Evolutionary conservation across 2,113 vertebrate genomes (phyloP).

Genomic region (Nesospiza acunhae): DNA sequence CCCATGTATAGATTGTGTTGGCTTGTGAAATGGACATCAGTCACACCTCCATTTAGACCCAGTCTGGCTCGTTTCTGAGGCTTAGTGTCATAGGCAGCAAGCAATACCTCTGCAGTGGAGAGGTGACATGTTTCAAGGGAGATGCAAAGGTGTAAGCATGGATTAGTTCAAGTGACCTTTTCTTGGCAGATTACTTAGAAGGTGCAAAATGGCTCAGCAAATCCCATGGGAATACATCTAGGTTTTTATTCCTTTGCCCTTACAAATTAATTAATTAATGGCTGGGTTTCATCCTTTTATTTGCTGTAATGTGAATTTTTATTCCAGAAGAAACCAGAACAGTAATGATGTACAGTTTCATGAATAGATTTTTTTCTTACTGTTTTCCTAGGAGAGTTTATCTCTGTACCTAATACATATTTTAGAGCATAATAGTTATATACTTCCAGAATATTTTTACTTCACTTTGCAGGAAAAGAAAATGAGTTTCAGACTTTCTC

Average conservation of each 20-base stretch:
- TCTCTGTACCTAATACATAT: neutral
- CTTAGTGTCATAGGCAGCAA: constrained; percentile 41
- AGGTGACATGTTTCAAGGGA: constrained; percentile 9
- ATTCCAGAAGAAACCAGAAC: neutral
- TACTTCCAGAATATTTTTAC: neutral
- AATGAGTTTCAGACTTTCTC: neutral
- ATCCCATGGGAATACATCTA: neutral
- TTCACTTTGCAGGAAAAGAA: neutral
- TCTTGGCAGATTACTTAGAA: neutral
- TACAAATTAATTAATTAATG: neutral
- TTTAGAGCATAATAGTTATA: neutral
- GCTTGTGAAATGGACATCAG: constrained; percentile 45
- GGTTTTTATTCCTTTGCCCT: neutral
- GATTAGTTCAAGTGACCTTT: constrained; percentile 24
- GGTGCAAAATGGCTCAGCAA: neutral
- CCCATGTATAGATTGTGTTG: constrained; percentile 18
- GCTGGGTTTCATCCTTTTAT: neutral
- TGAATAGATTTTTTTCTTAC: neutral
- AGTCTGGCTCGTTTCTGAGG: constrained; percentile 6
- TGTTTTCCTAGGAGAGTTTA: neutral
- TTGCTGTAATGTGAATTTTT: neutral
- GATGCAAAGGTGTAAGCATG: neutral
- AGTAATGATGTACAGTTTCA: neutral
- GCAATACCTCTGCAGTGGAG: neutral
- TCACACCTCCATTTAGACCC: constrained; percentile 32